Conservation (phyloP, 1,140 invertebrate genomes). For the Armadillidium nasatum region DNA sequence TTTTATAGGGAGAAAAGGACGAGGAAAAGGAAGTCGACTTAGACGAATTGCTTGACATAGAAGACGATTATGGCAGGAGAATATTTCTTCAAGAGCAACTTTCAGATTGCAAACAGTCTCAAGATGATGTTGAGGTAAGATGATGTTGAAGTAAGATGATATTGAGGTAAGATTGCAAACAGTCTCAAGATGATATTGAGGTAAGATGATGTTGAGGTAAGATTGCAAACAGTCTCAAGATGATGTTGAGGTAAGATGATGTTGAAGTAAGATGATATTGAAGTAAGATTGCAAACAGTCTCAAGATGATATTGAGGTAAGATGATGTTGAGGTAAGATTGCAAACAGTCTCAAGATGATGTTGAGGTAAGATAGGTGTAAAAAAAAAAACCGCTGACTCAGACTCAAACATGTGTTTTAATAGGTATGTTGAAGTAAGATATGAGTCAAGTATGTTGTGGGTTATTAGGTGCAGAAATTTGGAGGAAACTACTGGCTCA, state of each 20-base stretch:
- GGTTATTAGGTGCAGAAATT: too few species aligned
- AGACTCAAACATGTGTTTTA: too few species aligned
- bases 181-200: constrained; percentile 76
- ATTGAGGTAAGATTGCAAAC: constrained; percentile 78
- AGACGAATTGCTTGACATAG: constrained; percentile 87
- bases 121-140: constrained; percentile 76
- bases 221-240: constrained; percentile 77
- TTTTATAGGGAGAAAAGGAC: constrained; percentile 35
- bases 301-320: too few species aligned
- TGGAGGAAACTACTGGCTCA: too few species aligned
- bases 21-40: constrained; percentile 85
- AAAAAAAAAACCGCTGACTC: too few species aligned
- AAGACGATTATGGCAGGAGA: constrained; percentile 74
- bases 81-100: constrained; percentile 72
- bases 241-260: constrained; percentile 75
- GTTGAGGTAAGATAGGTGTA: constrained; percentile 66
- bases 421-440: too few species aligned
- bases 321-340: too few species aligned
- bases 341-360: constrained; percentile 76
- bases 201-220: constrained; percentile 59
- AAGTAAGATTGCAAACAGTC: too few species aligned
- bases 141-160: constrained; percentile 57
- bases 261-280: too few species aligned
- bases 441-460: too few species aligned
- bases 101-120: constrained; percentile 73